These are phyloP conservation scores for Caenorhabditis angaria DNA, from an alignment of 2,888 invertebrate species.

Conservation along the genomic window DNA sequence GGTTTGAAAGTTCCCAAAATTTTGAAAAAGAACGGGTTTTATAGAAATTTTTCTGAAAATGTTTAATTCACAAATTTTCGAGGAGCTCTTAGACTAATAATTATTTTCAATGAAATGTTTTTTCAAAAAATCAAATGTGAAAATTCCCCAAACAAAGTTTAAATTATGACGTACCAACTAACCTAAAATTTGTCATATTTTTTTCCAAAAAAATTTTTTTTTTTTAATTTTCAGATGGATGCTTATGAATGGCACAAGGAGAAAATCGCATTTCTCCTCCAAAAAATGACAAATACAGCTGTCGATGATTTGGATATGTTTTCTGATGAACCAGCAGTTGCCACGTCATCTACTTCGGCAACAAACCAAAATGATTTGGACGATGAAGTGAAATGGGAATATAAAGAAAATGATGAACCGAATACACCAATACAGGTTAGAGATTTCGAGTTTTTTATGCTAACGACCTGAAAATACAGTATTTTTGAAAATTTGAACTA, in stretches of 20 bases:
- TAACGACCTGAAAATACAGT: too few species aligned
- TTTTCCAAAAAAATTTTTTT: too few species aligned
- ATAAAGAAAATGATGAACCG: conserved; percentile 48
- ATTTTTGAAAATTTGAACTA: background rate
- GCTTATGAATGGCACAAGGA: conserved; percentile 65
- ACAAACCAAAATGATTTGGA: conserved; percentile 14
- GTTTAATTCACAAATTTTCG: too few species aligned
- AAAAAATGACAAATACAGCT: conserved; percentile 40
- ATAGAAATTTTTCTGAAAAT: too few species aligned
- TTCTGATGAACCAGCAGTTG: conserved; percentile 43
- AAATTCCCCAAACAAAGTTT: too few species aligned
- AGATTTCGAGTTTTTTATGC: background rate
- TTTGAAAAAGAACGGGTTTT: background rate
- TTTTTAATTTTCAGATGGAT: conserved; percentile 63
- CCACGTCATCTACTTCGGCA: conserved; percentile 11
- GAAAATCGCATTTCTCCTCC: conserved; percentile 47
- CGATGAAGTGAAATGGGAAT: conserved; percentile 59
- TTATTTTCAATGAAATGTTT: too few species aligned
- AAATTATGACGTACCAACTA: too few species aligned
- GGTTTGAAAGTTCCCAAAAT: too few species aligned
- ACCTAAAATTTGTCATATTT: too few species aligned
- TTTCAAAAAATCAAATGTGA: too few species aligned
- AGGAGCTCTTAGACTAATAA: too few species aligned
- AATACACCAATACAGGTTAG: conserved; percentile 38
- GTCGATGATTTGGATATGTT: conserved; percentile 55